Evolutionary conservation across 1,140 invertebrate species (phyloP).

Genomic region (Sesamia nonagrioides): DNA sequence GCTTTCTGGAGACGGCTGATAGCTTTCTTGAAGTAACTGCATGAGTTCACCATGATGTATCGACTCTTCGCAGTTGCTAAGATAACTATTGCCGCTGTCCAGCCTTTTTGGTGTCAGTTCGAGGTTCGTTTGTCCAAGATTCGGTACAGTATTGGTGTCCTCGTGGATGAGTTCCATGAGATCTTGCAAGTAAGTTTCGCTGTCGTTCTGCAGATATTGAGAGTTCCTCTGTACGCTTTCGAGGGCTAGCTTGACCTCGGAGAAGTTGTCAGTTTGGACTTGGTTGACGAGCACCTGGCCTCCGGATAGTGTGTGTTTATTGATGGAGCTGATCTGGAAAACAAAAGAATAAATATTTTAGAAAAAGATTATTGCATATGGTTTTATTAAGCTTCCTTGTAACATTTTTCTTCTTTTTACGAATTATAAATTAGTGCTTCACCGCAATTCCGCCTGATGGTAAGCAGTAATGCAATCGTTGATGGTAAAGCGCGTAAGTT

Average conservation of each 20-base stretch:
- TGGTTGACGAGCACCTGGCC: constrained; percentile 74
- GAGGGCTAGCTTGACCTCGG: constrained; percentile 61
- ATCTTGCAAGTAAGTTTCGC: constrained; percentile 51
- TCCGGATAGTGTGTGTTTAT: constrained; percentile 72
- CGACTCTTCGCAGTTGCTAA: not conserved
- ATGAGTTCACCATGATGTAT: constrained; percentile 6
- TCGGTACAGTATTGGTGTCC: constrained; percentile 41
- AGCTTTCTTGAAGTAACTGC: constrained; percentile 6
- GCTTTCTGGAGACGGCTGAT: not conserved
- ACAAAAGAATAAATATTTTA: constrained; percentile 13
- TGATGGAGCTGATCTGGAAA: constrained; percentile 67
- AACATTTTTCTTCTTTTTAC: too few species aligned
- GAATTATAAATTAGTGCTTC: too few species aligned
- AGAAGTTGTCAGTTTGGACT: constrained; percentile 51
- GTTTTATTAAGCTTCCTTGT: too few species aligned
- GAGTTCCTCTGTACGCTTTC: constrained; percentile 64
- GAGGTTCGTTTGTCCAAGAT: not conserved
- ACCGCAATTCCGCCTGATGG: too few species aligned
- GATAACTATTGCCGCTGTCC: not conserved
- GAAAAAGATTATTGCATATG: too few species aligned
- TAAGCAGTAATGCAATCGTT: too few species aligned
- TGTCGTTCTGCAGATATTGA: constrained; percentile 60
- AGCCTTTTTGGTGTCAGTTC: not conserved
- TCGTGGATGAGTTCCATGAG: constrained; percentile 63
- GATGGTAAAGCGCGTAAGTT: too few species aligned